phyloP scores from a whole-genome alignment of 2,888 invertebrate species.

The Drosophila engyochracea region DNA sequence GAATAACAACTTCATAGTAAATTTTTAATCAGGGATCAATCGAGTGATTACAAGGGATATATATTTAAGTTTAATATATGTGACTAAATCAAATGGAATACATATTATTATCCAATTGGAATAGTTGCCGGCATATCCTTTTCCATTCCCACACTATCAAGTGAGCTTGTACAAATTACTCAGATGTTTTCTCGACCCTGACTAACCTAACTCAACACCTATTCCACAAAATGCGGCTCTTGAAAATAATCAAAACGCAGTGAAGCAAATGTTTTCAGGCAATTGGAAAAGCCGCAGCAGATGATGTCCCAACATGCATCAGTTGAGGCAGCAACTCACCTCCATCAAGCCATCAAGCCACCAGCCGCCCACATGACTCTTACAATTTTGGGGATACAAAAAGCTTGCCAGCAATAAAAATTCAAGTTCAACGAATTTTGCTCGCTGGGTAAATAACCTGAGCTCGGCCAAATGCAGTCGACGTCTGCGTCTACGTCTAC shows the following conservation, averaged over 20 bases:
- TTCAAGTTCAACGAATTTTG: slow-evolving; percentile 74
- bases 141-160: not conserved
- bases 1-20: not conserved
- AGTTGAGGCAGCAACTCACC: not conserved
- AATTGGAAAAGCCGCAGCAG: slow-evolving; percentile 16
- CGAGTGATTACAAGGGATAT: no score
- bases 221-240: not conserved
- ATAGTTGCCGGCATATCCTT: not conserved
- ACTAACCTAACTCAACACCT: slow-evolving; percentile 3
- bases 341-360: not conserved
- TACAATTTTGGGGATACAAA: slow-evolving; percentile 30
- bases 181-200: not conserved
- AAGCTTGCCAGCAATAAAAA: slow-evolving; percentile 59
- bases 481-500: slow-evolving; percentile 19
- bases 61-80: no score
- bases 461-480: slow-evolving; percentile 42
- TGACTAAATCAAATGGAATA: no score
- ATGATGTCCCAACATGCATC: not conserved
- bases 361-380: slow-evolving; percentile 16
- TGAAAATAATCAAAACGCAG: slow-evolving; percentile 6
- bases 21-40: no score
- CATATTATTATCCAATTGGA: not conserved
- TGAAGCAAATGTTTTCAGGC: slow-evolving; percentile 12
- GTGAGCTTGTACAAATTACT: not conserved
- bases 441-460: slow-evolving; percentile 73